Evolutionary conservation across 2,113 vertebrate genomes (phyloP), one percentile per base, ranked within the genome.

Genomic region (Pelmatolapia mariae): DNA sequence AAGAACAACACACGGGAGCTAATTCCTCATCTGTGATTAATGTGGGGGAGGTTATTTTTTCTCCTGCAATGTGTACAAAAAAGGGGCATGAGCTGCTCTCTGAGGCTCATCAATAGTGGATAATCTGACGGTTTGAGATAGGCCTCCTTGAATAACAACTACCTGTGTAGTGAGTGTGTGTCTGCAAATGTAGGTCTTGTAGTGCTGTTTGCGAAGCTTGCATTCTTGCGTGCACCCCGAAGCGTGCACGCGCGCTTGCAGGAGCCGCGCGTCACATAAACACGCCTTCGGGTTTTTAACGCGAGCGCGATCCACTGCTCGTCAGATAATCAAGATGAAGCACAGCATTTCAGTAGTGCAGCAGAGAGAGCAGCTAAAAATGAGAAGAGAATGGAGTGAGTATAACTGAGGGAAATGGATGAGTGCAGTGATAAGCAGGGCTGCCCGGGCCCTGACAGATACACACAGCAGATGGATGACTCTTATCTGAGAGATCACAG

Each of bases 391-490:
- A 91, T 29, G 50, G 89, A 89, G 57, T 76, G 82, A 87, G 91
- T 38, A 47, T 76, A 93, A 92, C 50, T 86, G 93, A 92, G 84
- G 87, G 89, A 89, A 92, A 94, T 87, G 93, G 94, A 95, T 92
- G 94, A 91, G 87, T 89, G 94, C 92, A 43, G 86, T 84, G 95
- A 96, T 97, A 96, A 95, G 90, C 84, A 79, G 91, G 29, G 92
- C 89, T 87, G 93, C 89, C 89, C n/a, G 84, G 92, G 89, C 76
- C 91, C 92, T 93, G 95, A 94, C 94, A 94, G 94, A 92, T 89
- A 89, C 91, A 93, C 90, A 73, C 88, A 87, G 93, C 94, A 95
- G 96, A 96, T 96, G 94, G 95, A 95, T 95, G 95, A 93, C 89
- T 93, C 89, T 95, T 95, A 96, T 96, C 93, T 90, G 86, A 92